Base-by-base conservation (phyloP, 2,797 vertebrate species). In the Dendrocincla fuliginosa region DNA sequence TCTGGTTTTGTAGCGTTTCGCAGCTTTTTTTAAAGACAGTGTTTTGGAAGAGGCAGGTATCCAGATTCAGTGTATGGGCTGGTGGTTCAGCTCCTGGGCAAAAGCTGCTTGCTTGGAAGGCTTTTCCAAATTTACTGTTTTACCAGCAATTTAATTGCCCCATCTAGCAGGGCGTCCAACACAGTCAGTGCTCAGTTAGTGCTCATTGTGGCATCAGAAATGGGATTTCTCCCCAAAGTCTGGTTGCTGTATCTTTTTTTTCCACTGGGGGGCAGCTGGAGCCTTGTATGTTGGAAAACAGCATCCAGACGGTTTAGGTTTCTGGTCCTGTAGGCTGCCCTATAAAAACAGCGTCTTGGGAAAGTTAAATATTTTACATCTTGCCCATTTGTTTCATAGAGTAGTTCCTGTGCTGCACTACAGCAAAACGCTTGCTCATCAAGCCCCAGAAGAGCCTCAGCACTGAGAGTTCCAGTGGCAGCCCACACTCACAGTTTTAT, bases 231-330 rank as follows among this genome's bases (percentile, higher is more conserved):
- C 13, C 61, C 39, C 41, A 3, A 16, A 8, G 11, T n/a, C 2
- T 47, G 53, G 8, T 19, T 82, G 77, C 75, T 75, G 2, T 85
- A 11, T 53, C 33, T 33, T 16, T 35, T 35, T 11, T 24, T 78
- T 23, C 90, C 96, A 52, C 90, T 80, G 68, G 90, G 89, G 81
- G 93, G 94, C 96, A 92, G 81, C 63, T 33, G 37, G 32, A 95
- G 39, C 59, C 73, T 24, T 68, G 6, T 6, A 1, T 47, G 64
- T 13, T 83, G 32, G 47, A 49, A 59, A 80, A 10, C 39, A 6
- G 32, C 33, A 4, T 73, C 49, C 14, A 6, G 14, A 16, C 32
- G 4, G 15, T 50, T 71, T 70, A 28, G 15, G 1, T 35, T 71
- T 64, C 37, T 83, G 81, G 11, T 77, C 67, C 33, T 47, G 28